Evolutionary conservation across 1,140 invertebrate species (phyloP), one percentile per base, ranked within the genome.

Genomic region (Araneus ventricosus): DNA sequence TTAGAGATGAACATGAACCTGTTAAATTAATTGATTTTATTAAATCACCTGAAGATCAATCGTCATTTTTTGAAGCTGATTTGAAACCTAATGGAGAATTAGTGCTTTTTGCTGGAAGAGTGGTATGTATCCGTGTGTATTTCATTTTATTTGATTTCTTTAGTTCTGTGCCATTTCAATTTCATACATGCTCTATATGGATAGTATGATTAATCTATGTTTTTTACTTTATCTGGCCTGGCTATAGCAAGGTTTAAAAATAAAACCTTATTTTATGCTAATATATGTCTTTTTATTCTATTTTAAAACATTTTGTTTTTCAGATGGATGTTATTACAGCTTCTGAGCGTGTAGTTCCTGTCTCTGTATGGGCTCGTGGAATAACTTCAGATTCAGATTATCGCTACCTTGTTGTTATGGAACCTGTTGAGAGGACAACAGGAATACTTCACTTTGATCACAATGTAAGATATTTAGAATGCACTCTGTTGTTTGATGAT

Each of bases 81-180:
- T 95, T 96, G 80, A 95, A 96, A 79, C 67, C 92, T n/a, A 89
- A 96, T 95, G 96, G 96, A 14, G 96, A 96, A 84, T 94, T 97
- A 95, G 97, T 4, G 94, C 96, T 37, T 95, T 97, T 24, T 96
- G 96, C n/a, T 95, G 97, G 97, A 92, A 97, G 97, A 96, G 96
- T 97, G 94, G 95, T 96, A 93, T 94, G 94, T 61, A 85, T 85
- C 10, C 10, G n/a, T 45, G n/a, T 52, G 27, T 52, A 52, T n/a
- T n/a, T n/a, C n/a, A n/a, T n/a, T n/a, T n/a, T n/a, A n/a, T n/a
- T n/a, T n/a, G n/a, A n/a, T n/a, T n/a, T n/a, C n/a, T n/a, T n/a
- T n/a, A n/a, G n/a, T n/a, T n/a, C n/a, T n/a, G n/a, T n/a, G n/a
- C n/a, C n/a, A n/a, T n/a, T n/a, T n/a, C n/a, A n/a, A n/a, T n/a